These are phyloP conservation scores for Tenthredo mesomela DNA, from an alignment of 2,888 invertebrate species.

Conservation along the genomic window DNA sequence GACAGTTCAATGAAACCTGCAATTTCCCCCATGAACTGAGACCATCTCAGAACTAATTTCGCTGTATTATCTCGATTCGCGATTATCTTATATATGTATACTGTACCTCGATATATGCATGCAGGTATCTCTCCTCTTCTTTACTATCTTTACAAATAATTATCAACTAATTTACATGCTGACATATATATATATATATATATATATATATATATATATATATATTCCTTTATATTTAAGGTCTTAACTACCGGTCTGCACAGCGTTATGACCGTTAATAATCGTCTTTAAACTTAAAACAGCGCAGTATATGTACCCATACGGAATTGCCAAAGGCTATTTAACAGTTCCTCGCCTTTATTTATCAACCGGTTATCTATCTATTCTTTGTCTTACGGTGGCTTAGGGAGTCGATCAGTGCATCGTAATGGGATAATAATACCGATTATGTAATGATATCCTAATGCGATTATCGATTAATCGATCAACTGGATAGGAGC, in stretches of 20 bases:
- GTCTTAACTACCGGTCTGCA: background rate
- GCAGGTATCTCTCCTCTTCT: background rate
- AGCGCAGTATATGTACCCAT: background rate
- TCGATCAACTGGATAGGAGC: slow-evolving; percentile 23
- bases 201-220: no score
- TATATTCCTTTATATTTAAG: background rate
- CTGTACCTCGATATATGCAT: background rate
- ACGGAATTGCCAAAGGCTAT: slow-evolving; percentile 4
- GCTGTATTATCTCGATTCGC: background rate
- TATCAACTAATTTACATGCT: background rate
- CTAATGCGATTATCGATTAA: slow-evolving; percentile 42
- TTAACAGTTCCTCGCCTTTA: background rate
- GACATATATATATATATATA: slow-evolving; percentile 1
- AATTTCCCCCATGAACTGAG: slow-evolving; percentile 67
- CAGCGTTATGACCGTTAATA: slow-evolving; percentile 21
- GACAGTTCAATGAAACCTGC: slow-evolving; percentile 77
- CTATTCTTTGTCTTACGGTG: background rate
- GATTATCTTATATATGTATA: background rate
- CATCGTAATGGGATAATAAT: slow-evolving; percentile 45
- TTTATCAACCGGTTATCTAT: slow-evolving; percentile 2
- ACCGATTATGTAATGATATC: slow-evolving; percentile 46
- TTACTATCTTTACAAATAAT: background rate
- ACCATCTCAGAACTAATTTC: slow-evolving; percentile 13
- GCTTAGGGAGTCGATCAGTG: slow-evolving; percentile 10
- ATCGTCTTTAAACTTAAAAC: slow-evolving; percentile 2